phyloP scores from a whole-genome alignment of 2,113 vertebrate genomes.

The Elephantulus edwardii region DNA sequence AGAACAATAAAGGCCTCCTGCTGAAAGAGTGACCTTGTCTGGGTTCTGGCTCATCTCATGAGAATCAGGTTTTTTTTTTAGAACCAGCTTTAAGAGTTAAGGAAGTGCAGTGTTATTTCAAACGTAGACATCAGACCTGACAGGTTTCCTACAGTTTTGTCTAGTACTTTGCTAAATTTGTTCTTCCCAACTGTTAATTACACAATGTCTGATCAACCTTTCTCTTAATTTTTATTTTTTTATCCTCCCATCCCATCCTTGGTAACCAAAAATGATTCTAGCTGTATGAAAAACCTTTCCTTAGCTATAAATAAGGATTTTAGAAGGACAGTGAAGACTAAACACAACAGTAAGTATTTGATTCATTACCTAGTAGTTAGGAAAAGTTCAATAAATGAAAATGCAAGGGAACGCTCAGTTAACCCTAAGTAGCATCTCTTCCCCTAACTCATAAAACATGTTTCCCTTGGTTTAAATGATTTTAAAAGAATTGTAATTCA shows the following conservation, averaged over 20 bases:
- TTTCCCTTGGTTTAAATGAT: neutral
- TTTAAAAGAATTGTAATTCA: neutral
- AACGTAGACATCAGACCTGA: neutral
- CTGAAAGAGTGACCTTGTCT: neutral
- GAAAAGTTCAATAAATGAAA: neutral
- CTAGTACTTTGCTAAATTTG: neutral
- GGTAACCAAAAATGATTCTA: no score
- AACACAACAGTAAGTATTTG: neutral
- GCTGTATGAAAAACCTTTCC: no score
- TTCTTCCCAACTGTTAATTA: neutral
- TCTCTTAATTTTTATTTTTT: no score
- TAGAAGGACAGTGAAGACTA: neutral
- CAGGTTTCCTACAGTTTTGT: neutral
- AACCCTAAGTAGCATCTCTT: neutral
- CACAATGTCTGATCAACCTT: no score
- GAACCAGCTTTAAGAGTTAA: neutral
- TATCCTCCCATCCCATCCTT: no score
- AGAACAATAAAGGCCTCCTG: neutral
- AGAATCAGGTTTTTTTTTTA: neutral
- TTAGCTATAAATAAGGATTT: neutral
- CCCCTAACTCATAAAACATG: neutral
- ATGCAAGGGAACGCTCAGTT: neutral
- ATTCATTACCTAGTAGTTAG: neutral
- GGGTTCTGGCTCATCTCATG: no score
- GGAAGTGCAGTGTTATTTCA: slow-evolving; percentile 13